Evolutionary conservation across 1,140 invertebrate species (phyloP).

Genomic region (Diachasmimorpha longicaudata): DNA sequence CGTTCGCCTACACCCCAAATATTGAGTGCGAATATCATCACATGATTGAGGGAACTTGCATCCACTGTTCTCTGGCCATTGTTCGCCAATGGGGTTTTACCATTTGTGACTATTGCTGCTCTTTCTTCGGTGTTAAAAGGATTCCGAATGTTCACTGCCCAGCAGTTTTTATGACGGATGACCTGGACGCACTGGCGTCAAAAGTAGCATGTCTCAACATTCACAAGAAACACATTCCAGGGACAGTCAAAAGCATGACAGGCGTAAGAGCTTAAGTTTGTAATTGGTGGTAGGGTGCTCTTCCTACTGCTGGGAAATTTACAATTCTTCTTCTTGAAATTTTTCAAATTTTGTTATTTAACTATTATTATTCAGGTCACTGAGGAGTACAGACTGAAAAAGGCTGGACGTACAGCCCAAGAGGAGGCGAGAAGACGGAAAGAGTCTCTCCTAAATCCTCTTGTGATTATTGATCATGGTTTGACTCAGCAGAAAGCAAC

Average conservation of each 20-base stretch:
- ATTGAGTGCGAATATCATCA: slow-evolving; percentile 63
- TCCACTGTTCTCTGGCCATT: slow-evolving; percentile 63
- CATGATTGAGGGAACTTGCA: slow-evolving; percentile 42
- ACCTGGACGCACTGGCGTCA: not conserved
- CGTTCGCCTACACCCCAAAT: slow-evolving; percentile 55
- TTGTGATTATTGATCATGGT: not conserved
- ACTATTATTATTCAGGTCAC: not conserved
- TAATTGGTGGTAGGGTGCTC: not conserved
- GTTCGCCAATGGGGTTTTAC: slow-evolving; percentile 65
- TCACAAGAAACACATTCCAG: not conserved
- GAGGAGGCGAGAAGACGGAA: not conserved
- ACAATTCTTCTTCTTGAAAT: too few relatives aligned
- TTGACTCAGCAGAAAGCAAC: too few relatives aligned
- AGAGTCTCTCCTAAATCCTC: not conserved
- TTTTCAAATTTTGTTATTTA: not conserved
- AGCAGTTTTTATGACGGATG: not conserved
- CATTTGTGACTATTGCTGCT: slow-evolving; percentile 65
- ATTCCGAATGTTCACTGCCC: slow-evolving; percentile 62
- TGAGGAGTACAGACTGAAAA: not conserved
- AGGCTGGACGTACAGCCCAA: not conserved
- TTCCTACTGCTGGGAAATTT: not conserved
- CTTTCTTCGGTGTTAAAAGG: slow-evolving; percentile 52
- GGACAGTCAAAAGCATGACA: not conserved
- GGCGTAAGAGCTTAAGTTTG: not conserved
- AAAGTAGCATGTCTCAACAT: not conserved